Base-by-base conservation (phyloP, 2,113 vertebrate genomes). In the Stomatorhinus ivindoensis region DNA sequence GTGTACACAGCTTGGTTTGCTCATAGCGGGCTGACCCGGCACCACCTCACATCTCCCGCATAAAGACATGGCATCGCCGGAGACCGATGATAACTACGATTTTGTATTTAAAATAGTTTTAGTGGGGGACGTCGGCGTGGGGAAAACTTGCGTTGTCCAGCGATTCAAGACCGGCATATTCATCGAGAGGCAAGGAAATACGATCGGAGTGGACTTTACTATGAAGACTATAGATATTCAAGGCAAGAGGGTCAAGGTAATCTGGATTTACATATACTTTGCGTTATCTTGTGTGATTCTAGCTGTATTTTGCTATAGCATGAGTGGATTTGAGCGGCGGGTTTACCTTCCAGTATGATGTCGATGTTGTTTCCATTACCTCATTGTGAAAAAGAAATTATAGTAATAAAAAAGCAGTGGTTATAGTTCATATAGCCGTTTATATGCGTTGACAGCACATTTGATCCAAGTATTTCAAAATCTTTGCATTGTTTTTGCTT, bases 141-240 rank as follows among this genome's bases (percentile, higher is more conserved):
- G 97, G 61, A 97, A 97, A 93, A 97, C 97, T 50, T 97, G 97
- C 91, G 95, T 97, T 86, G 97, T 97, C 50, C 97, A 97, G 95
- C 95, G 97, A 47, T 97, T 97, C 94, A 97, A 97, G 88, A 96
- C 95, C 1, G 97, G 97, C 13, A 93, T 93, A 87, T 97, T 97
- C 92, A 93, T 95, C 53, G 97, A 97, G 93, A 95, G 96, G 35
- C 97, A 97, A 85, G 96, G 96, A 55, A 97, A 95, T 93, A 97
- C 97, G 55, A 97, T 97, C 91, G 97, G 97, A 50, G 97, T 97
- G 89, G 97, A 97, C 92, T 97, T 97, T 92, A 97, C 96, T 89
- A 96, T 97, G 96, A 97, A 97, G 93, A 97, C 96, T 82, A 92
- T 97, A 92, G 96, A 97, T 48, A 95, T 97, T 83, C 97, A 97